Base-by-base conservation (phyloP, 1,140 invertebrate genomes). In the Papilio helenus region DNA sequence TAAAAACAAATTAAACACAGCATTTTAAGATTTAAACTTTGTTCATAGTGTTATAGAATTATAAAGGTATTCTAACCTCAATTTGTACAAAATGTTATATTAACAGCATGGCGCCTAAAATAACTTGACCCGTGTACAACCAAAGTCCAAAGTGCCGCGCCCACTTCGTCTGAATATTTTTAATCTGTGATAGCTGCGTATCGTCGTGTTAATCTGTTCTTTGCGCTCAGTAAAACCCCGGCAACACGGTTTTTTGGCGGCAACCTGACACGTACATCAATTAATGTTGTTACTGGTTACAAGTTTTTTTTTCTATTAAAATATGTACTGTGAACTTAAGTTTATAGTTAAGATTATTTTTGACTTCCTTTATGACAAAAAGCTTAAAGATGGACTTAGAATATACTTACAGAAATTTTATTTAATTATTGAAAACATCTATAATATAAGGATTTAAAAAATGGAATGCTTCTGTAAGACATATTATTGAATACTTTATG, bases 101-200 rank as follows among this genome's bases (percentile, higher is more conserved):
- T 68, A 68, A 68, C 61, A 68, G 26, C 14, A 68, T 16, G 61
- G 14, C 26, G 23, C 23, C 4, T 68, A 68, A 68, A 68, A 68
- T 68, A 68, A 4, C 61, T 68, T 68, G 61, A 68, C 23, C 61
- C 61, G 26, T 26, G 55, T 61, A 26, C 23, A 68, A 26, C 61
- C 61, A 68, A 29, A 68, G 26, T 68, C 61, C 61, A 68, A 61
- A 65, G 12, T 29, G 23, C 58, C 58, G 58, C 61, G 26, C 61
- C 26, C 61, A 29, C 61, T 18, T 29, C 61, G 61, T 68, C 61
- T 68, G 61, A 68, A 68, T 68, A 68, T 68, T 68, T 68, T 68
- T 68, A 68, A 68, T 68, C 61, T 68, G 61, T 14, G 23, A 16
- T 68, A 26, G 23, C 1, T 26, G 58, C n/a, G 20, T 12, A 14